These are phyloP conservation scores for Tethea ocularis DNA, from an alignment of 2,888 invertebrate species.

Conservation along the genomic window DNA sequence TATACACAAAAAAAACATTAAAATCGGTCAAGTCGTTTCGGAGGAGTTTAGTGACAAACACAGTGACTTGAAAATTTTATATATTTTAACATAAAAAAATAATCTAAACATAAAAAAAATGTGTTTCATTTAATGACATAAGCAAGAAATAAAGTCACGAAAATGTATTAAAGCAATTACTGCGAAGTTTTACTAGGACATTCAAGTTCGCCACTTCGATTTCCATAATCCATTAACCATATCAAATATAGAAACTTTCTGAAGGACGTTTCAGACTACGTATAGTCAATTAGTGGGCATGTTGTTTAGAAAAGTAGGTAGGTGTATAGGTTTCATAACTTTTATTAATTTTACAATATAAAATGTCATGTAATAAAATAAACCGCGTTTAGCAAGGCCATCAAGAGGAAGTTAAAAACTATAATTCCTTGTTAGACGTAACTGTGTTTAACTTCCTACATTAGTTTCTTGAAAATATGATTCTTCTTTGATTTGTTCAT, in stretches of 20 bases:
- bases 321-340: no score
- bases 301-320: no score
- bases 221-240: conserved; percentile 1
- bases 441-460: background rate
- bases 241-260: background rate
- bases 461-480: background rate
- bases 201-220: background rate
- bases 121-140: background rate
- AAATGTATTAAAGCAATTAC: background rate
- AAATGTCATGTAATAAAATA: background rate
- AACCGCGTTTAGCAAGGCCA: background rate
- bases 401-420: conserved; percentile 1
- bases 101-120: no score
- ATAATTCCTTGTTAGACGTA: background rate
- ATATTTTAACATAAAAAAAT: no score
- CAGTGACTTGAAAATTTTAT: no score
- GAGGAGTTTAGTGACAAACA: no score
- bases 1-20: no score
- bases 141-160: background rate
- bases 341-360: background rate
- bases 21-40: background rate
- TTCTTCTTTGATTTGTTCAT: background rate
- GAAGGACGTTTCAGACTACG: background rate
- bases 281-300: background rate
- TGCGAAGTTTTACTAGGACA: background rate